phyloP scores from a whole-genome alignment of 2,888 invertebrate genomes.

The Argyresthia goedartella region DNA sequence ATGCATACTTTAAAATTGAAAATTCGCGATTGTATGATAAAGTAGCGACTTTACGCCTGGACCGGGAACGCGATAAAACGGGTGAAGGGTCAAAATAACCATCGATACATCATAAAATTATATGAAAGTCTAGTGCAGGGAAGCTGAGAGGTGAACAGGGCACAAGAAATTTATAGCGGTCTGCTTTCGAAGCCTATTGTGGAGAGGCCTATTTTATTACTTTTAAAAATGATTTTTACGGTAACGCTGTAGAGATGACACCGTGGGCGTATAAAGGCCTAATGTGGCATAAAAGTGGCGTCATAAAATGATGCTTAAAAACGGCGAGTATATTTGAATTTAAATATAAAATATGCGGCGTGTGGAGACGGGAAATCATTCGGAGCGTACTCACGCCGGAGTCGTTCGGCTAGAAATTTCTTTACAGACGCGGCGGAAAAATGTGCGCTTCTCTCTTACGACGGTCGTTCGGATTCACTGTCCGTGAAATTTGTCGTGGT shows the following conservation, averaged over 20 bases:
- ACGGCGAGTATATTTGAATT: background rate
- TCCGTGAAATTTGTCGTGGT: conserved; percentile 61
- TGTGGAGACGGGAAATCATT: conserved; percentile 27
- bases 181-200: conserved; percentile 66
- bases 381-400: conserved; percentile 25
- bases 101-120: conserved; percentile 68
- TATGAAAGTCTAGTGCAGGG: conserved; percentile 68
- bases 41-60: conserved; percentile 13
- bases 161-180: conserved; percentile 58
- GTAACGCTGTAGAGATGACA: conserved; percentile 25
- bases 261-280: background rate
- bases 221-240: conserved; percentile 42
- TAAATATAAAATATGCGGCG: conserved; percentile 12
- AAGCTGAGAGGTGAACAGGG: conserved; percentile 59
- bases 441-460: conserved; percentile 42
- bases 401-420: conserved; percentile 52
- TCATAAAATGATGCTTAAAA: background rate
- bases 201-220: conserved; percentile 43
- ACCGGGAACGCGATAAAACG: conserved; percentile 52
- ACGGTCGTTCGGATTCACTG: conserved; percentile 39
- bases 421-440: conserved; percentile 31
- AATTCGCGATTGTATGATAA: conserved; percentile 32
- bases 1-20: conserved; percentile 40
- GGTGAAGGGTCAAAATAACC: conserved; percentile 63
- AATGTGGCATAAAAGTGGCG: background rate